Conservation (phyloP, 2,797 vertebrate species). For the Rhinichthys osculus region DNA sequence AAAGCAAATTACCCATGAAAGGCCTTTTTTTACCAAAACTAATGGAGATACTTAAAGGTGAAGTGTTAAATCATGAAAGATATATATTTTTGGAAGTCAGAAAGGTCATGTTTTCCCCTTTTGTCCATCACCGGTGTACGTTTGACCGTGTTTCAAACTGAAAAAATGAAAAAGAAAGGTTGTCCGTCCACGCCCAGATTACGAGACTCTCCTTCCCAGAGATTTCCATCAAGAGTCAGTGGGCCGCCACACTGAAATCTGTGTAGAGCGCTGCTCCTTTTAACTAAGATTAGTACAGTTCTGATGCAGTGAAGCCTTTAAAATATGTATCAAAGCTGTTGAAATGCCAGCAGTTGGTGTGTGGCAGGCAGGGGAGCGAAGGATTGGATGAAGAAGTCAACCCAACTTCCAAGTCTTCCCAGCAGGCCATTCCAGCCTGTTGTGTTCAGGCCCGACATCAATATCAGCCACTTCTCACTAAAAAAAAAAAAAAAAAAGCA, state of each 20-base stretch:
- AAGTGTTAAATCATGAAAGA: neutral
- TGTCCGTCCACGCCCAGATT: constrained; percentile 66
- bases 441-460: constrained; percentile 69
- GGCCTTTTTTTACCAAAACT: neutral
- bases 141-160: constrained; percentile 58
- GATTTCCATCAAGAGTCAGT: constrained; percentile 66
- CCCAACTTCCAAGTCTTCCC: constrained; percentile 79
- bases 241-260: constrained; percentile 63
- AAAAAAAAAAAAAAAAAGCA: constrained; percentile 42
- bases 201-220: constrained; percentile 66
- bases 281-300: constrained; percentile 79
- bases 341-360: constrained; percentile 80
- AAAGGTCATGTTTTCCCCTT: neutral
- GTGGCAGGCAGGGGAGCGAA: constrained; percentile 72
- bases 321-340: constrained; percentile 82
- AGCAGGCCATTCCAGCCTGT: constrained; percentile 74
- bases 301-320: constrained; percentile 76
- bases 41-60: neutral
- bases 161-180: constrained; percentile 40
- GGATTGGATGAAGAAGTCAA: constrained; percentile 77
- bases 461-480: constrained; percentile 69
- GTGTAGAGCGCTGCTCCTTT: constrained; percentile 74
- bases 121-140: constrained; percentile 11
- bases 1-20: neutral
- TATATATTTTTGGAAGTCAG: neutral